Evolutionary conservation across 1,140 invertebrate genomes (phyloP), one percentile per base, ranked within the genome.

Genomic region (Trachelipus rathkii): DNA sequence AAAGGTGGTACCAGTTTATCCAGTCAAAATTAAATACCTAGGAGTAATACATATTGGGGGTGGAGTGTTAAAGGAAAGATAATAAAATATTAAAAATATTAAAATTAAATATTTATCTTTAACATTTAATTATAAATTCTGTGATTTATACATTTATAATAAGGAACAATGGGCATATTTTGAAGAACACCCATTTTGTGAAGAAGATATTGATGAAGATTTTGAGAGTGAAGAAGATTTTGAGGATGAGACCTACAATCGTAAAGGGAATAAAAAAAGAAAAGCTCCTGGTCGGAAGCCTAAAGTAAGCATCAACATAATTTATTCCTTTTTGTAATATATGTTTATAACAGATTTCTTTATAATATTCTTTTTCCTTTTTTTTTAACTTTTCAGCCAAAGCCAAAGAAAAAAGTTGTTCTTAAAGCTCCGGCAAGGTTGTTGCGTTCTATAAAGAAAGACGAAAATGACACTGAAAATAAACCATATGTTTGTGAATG

Each of bases 181-280:
- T 24, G 74, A 75, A 44, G 77, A 78, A 44, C 71, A 78, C 7
- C 15, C 33, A 43, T 50, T 71, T n/a, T 78, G 66, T 75, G 77
- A 78, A 60, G 77, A 78, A 43, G 77, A 78, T 23, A 67, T 78
- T 23, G 77, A 78, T 19, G 77, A 78, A 67, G 77, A 78, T 15
- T 78, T 78, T 72, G 77, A 78, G 44, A 72, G 69, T 0, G 77
- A 78, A 15, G 77, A 78, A 53, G 77, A 78, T 72, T 75, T 78
- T 72, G 77, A 78, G n/a, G 77, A 78, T 66, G 77, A 78, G 60
- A 78, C 77, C 0, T 78, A 78, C 44, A 78, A 71, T 46, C 70
- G 73, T 10, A 78, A 78, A 44, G 77, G 77, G n/a, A 70, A 24
- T 71, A 78, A 78, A 67, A 73, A 74, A 66, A 78, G 75, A 60